phyloP scores from a whole-genome alignment of 2,888 invertebrate genomes.

The Perizoma flavofasciatum region DNA sequence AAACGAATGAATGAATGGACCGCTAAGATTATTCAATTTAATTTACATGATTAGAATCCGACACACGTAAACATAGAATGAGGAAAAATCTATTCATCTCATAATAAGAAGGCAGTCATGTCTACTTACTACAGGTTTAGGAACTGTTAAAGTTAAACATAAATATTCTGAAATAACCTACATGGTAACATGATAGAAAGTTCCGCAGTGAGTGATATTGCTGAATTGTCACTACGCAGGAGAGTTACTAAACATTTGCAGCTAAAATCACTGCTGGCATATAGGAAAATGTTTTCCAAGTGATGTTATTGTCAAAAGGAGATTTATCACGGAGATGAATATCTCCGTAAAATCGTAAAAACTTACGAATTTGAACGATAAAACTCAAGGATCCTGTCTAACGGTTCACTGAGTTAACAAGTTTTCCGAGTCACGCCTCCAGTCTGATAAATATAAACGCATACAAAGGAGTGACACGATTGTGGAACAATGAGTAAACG shows the following conservation, averaged over 20 bases:
- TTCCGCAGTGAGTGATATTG: too few species aligned
- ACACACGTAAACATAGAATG: slow-evolving; percentile 14
- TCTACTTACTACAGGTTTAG: too few species aligned
- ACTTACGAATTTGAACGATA: slow-evolving; percentile 16
- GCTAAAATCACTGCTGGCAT: too few species aligned
- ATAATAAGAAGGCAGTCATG: not conserved
- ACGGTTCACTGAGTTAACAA: slow-evolving; percentile 51
- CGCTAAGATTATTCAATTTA: slow-evolving; percentile 16
- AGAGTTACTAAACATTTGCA: too few species aligned
- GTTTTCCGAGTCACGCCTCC: slow-evolving; percentile 54
- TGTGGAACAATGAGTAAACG: slow-evolving; percentile 37
- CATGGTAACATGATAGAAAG: too few species aligned
- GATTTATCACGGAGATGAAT: not conserved
- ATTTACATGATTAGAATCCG: slow-evolving; percentile 21
- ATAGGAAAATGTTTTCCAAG: too few species aligned
- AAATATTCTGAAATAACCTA: too few species aligned
- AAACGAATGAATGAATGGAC: slow-evolving; percentile 8
- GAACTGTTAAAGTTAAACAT: too few species aligned
- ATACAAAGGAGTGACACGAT: slow-evolving; percentile 52
- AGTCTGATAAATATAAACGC: slow-evolving; percentile 49
- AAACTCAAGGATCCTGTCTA: slow-evolving; percentile 17
- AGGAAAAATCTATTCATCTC: slow-evolving; percentile 19
- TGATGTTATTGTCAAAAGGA: too few species aligned
- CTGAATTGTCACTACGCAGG: too few species aligned
- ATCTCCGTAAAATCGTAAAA: slow-evolving; percentile 4